These are phyloP conservation scores for Macrophya alboannulata DNA, from an alignment of 2,888 invertebrate genomes.

Conservation along the genomic window DNA sequence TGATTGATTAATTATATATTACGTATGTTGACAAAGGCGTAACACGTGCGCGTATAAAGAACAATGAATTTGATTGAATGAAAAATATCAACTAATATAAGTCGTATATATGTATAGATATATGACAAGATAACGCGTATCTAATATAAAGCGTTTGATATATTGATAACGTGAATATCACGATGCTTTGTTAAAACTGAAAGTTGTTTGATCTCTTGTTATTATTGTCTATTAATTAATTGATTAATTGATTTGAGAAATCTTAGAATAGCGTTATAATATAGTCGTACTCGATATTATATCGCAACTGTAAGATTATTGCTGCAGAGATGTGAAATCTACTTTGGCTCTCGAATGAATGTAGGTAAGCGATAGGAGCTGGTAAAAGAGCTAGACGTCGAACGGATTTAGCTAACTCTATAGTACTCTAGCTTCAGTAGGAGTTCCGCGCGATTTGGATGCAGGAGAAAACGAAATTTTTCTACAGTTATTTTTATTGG, in stretches of 20 bases:
- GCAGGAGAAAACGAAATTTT: conserved; percentile 1
- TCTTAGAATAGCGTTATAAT: background rate
- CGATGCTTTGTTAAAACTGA: background rate
- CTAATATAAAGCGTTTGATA: background rate
- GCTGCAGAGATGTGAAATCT: conserved; percentile 30
- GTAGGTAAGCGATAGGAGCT: background rate
- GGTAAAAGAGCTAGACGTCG: background rate
- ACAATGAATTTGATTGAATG: background rate
- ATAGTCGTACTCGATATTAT: background rate
- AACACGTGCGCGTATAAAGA: background rate
- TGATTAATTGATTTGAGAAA: background rate
- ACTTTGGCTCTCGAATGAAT: conserved; percentile 31
- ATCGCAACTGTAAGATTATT: background rate
- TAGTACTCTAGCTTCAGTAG: background rate
- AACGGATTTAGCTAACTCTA: background rate
- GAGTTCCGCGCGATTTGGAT: background rate
- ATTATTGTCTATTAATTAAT: background rate
- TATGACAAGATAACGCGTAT: background rate
- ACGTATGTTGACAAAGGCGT: background rate
- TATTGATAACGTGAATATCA: background rate
- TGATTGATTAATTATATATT: background rate
- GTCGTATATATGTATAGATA: background rate
- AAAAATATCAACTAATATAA: background rate
- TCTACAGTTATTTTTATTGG: background rate
- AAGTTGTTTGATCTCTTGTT: background rate